Evolutionary conservation across 2,113 vertebrate genomes (phyloP), one percentile per base, ranked within the genome.

Genomic region (Podarcis raffonei): DNA sequence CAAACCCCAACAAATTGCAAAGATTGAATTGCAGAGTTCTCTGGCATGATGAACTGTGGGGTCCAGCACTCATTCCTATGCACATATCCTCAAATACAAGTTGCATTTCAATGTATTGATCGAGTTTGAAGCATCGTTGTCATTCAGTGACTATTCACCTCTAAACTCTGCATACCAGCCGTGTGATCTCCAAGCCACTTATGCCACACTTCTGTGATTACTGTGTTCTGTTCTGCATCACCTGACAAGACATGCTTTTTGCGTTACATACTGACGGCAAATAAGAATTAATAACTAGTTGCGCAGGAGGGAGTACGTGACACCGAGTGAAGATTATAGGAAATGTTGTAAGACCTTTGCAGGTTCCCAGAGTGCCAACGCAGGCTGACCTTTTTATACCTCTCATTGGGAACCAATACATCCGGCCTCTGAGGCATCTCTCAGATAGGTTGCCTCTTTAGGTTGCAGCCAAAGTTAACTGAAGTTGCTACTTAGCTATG

Each of bases 401-500:
- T 16, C 0, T 2, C 68, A 59, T 86, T 91, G 90, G 90, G 87
- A 74, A 42, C 15, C 59, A n/a, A 89, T 66, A 25, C 75, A 93
- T 93, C 92, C 79, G 1, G 86, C 86, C 90, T 18, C 78, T 82
- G 88, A 88, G 59, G 84, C 90, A 89, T 87, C 86, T 88, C 91
- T 75, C 77, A 16, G 92, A 71, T 74, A 75, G 37, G 81, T 89
- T 42, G 37, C 25, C 78, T 4, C 11, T 81, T 4, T 65, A 85
- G 94, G 89, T 1, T 92, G 86, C n/a, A 84, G 94, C 42, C 89
- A 90, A 93, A 92, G 30, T 72, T 86, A 94, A 95, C 86, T 94
- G 93, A 95, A 94, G 90, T 93, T 94, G 91, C 94, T 77, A 12
- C 96, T 96, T 93, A 95, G 65, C 87, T 8, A 89, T 0, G 88